These are phyloP conservation scores for Scaptomyza hsui DNA, from an alignment of 1,140 invertebrate species.

Conservation along the genomic window DNA sequence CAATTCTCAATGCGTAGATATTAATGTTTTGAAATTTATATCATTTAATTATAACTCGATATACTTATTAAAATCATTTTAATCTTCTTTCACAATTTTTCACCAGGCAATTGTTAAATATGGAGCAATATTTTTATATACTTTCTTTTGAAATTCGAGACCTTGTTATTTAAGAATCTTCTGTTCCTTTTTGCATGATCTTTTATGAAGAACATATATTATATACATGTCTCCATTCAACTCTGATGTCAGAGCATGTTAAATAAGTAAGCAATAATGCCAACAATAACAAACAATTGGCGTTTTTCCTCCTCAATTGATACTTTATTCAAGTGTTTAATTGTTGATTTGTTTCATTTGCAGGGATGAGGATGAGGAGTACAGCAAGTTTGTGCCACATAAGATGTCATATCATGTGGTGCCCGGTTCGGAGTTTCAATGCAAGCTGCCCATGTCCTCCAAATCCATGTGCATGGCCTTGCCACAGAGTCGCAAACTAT, in stretches of 20 bases:
- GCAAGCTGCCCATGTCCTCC: conserved; percentile 51
- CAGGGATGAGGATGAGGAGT: conserved; percentile 78
- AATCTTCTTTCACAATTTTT: too few species aligned
- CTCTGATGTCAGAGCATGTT: conserved; percentile 4
- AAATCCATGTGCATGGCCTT: background rate
- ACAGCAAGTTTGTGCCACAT: conserved; percentile 71
- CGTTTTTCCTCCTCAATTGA: conserved; percentile 9
- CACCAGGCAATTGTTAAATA: too few species aligned
- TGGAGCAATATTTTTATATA: too few species aligned
- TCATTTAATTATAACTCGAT: too few species aligned
- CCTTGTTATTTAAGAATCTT: too few species aligned
- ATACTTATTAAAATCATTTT: too few species aligned
- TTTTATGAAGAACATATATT: background rate
- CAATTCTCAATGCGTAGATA: background rate
- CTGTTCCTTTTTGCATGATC: background rate
- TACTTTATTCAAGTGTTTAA: conserved; percentile 10
- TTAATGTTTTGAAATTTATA: too few species aligned
- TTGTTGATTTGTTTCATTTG: conserved; percentile 7
- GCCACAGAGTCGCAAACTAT: conserved; percentile 46
- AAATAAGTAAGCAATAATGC: background rate
- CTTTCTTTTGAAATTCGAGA: background rate
- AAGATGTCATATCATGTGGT: conserved; percentile 68
- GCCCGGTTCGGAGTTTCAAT: conserved; percentile 63
- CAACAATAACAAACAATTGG: conserved; percentile 15
- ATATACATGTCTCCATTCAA: background rate